These are phyloP conservation scores for Glaucidium brasilianum DNA, from an alignment of 2,113 vertebrate species.

Conservation along the genomic window DNA sequence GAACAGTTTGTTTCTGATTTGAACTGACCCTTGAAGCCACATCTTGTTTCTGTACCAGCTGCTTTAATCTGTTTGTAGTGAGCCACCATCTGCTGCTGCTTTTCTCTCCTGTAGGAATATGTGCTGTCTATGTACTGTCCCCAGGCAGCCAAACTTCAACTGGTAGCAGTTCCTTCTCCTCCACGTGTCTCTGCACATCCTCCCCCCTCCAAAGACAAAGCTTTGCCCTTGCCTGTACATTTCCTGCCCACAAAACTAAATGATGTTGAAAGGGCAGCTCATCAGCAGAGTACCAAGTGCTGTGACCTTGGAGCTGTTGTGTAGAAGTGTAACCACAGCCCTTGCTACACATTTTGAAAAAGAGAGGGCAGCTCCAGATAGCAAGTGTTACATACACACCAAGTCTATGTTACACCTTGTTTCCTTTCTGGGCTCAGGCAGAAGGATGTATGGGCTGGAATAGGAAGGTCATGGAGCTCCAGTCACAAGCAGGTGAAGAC, in stretches of 20 bases:
- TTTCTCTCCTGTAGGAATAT: background rate
- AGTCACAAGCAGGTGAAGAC: background rate
- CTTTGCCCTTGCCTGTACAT: background rate
- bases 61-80: background rate
- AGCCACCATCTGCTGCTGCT: constrained; percentile 2
- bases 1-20: background rate
- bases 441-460: background rate
- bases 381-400: background rate
- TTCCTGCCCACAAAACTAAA: background rate
- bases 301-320: background rate
- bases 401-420: background rate
- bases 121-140: fast-evolving
- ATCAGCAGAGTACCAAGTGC: background rate
- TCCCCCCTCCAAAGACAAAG: background rate
- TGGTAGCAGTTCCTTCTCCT: background rate
- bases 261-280: background rate
- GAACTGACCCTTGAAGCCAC: background rate
- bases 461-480: background rate
- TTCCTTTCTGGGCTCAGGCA: background rate
- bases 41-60: background rate
- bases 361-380: background rate
- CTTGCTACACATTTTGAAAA: background rate
- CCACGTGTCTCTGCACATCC: background rate
- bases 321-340: background rate
- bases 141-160: background rate